A percentile compares a stretch with the other conserved stretches of the same genome.
Evolutionary conservation across 92 coral and sea anemone species (phyloP).

Genomic region (Hydrozoanthus gracilis): DNA sequence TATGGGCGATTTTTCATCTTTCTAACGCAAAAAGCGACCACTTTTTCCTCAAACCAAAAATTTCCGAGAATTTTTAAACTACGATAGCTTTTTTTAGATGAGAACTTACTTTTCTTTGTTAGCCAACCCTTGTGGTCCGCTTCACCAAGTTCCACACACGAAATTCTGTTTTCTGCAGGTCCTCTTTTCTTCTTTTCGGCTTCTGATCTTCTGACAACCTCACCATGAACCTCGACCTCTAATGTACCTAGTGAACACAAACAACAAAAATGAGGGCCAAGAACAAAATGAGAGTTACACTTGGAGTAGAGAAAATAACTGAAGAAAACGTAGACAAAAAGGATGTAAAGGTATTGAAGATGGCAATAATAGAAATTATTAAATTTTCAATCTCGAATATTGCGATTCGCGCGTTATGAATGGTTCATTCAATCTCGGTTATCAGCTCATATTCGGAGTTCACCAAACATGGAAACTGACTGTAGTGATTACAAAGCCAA

Average conservation of each 20-base stretch:
- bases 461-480: too few species aligned
- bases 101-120: slow-evolving; percentile 76
- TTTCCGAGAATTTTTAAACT: too few species aligned
- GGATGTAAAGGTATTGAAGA: background rate
- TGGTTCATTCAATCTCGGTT: too few species aligned
- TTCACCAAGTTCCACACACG: slow-evolving; percentile 90
- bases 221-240: slow-evolving; percentile 91
- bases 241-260: slow-evolving; percentile 57
- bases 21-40: too few species aligned
- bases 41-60: background rate
- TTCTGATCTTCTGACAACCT: slow-evolving; percentile 54
- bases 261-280: background rate
- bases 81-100: too few species aligned
- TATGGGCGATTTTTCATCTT: too few species aligned
- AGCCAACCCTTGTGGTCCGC: slow-evolving; percentile 99
- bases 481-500: too few species aligned
- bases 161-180: slow-evolving; percentile 73
- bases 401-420: too few species aligned
- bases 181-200: slow-evolving; percentile 59
- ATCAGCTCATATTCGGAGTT: too few species aligned
- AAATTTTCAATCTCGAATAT: too few species aligned
- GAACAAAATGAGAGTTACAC: background rate
- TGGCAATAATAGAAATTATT: too few species aligned
- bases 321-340: background rate
- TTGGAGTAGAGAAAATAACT: background rate